Evolutionary conservation across 2,113 vertebrate genomes (phyloP), one percentile per base, ranked within the genome.

Genomic region (Amblyornis subalaris): DNA sequence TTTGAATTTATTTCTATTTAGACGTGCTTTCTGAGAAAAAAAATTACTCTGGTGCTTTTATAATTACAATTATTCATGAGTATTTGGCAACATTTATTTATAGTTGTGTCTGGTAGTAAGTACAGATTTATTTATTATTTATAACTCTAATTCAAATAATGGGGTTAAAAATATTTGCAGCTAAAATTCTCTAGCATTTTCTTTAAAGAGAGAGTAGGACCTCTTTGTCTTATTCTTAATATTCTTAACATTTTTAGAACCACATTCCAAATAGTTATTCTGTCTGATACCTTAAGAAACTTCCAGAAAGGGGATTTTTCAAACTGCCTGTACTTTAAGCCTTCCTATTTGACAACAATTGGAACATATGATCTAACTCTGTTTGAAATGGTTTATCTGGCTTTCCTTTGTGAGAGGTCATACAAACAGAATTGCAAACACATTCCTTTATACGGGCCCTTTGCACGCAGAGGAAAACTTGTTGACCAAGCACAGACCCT

Each of bases 1-100:
- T 26, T 83, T 90, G 60, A 89, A 95, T 94, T 85, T 85, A 87
- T 93, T 93, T 89, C 74, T 94, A 91, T 95, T 91, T 91, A 89
- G 54, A 48, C 23, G 40, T 75, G 14, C 19, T 87, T 92, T 94
- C 66, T 58, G 54, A 31, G 40, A 35, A 54, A 26, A 81, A 72
- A 48, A 83, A 83, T 79, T 67, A 84, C 35, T 29, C 40, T 61
- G 61, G 58, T 89, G 31, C 29, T 26, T 93, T 82, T 94, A 73
- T 71, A 69, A 90, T 71, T 81, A 94, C 77, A 78, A 88, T 72
- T 94, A 92, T 89, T 78, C 78, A 89, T 40, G 47, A 55, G 16
- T 95, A 88, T 93, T 86, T 70, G 58, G 65, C 93, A 84, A 86
- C 33, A 55, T 88, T 78, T 93, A 86, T 91, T 93, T 94, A 57